Evolutionary conservation across 2,797 vertebrate species (phyloP).

Genomic region (Miichthys miiuy): DNA sequence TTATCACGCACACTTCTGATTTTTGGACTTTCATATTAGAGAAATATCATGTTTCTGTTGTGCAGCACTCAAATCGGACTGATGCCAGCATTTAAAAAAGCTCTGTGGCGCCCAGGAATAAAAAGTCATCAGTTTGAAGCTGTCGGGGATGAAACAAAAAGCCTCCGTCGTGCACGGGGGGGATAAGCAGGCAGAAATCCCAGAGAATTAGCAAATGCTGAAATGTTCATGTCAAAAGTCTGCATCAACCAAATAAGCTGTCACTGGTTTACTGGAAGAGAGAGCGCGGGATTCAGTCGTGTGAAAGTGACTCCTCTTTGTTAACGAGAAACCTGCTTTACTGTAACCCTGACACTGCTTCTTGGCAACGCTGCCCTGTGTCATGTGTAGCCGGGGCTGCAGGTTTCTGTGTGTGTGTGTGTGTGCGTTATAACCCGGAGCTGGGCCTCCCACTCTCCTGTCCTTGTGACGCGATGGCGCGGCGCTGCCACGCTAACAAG

Average conservation of each 20-base stretch:
- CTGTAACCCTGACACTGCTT: constrained; percentile 37
- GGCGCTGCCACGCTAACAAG: constrained; percentile 63
- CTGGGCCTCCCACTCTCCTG: constrained; percentile 46
- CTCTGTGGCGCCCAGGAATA: constrained; percentile 35
- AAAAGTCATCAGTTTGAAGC: constrained; percentile 48
- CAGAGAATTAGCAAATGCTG: constrained; percentile 39
- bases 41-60: constrained; percentile 5
- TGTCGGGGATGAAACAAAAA: constrained; percentile 39
- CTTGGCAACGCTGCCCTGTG: constrained; percentile 28
- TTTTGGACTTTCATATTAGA: not conserved
- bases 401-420: constrained; percentile 18
- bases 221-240: constrained; percentile 17
- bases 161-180: constrained; percentile 21
- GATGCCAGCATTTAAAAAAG: constrained; percentile 34
- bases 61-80: constrained; percentile 27
- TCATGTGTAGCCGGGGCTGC: constrained; percentile 37
- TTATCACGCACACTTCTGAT: not conserved
- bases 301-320: constrained; percentile 46
- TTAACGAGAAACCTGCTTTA: constrained; percentile 55
- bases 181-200: constrained; percentile 35
- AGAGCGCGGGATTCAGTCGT: constrained; percentile 10
- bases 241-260: constrained; percentile 8
- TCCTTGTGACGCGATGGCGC: constrained; percentile 35
- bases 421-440: constrained; percentile 25
- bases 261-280: not conserved